Evolutionary conservation across 2,113 vertebrate species (phyloP), one percentile per base, ranked within the genome.

Genomic region (Cercopithecus mona): DNA sequence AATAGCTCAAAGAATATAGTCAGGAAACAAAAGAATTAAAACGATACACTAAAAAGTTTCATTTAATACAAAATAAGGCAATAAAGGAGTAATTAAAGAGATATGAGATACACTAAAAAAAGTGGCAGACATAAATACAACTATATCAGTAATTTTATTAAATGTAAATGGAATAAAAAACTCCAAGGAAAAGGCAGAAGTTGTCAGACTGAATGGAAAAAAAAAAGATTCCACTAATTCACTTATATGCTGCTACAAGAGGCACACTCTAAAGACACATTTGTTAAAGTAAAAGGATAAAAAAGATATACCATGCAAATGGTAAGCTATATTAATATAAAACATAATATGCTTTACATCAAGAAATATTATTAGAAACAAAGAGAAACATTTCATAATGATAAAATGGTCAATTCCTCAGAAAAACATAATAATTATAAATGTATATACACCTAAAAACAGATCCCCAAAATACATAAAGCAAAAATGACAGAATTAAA

Each of bases 21-120:
- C 52, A 88, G 45, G 66, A 81, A 89, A 84, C 18, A 89, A 70
- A 89, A 70, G 59, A 87, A 89, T 89, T 59, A 76, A 75, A 93
- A 59, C 1, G 8, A 22, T 68, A 78, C 8, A 59, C 25, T 66
- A 70, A 93, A 84, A 83, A 35, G 35, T n/a, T 45, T 45, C 35
- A 87, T 50, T 79, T 70, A 79, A 68, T 23, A 68, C 9, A 50
- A 96, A 96, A 35, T 22, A 68, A 20, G 45, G 12, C 57, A 68
- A 30, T 76, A 75, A 94, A 76, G 25, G 18, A 81, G 14, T 27
- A 82, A 83, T 70, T 88, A 82, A 61, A 78, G 45, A 80, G 9
- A 59, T 10, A 40, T 50, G 27, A 88, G 25, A 88, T 78, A 92
- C 40, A 70, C 2, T 68, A 18, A 30, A 50, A 40, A 85, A 87